Evolutionary conservation across 1,140 invertebrate species (phyloP), one percentile per base, ranked within the genome.

Genomic region (Hylyphantes graminicola): DNA sequence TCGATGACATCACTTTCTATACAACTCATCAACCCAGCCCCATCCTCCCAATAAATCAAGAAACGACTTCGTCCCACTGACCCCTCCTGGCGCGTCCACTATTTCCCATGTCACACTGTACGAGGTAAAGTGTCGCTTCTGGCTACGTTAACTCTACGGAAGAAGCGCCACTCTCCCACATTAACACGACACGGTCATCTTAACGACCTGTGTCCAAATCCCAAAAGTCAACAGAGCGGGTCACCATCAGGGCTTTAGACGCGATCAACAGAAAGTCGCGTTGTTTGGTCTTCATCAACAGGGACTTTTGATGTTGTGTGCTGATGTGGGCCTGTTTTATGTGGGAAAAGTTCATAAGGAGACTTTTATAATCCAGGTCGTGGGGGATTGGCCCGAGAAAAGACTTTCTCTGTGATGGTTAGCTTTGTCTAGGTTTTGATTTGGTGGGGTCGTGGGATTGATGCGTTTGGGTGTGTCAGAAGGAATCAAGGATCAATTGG

Each of bases 301-400:
- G 61, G 55, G 65, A 19, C n/a, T 48, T 64, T 67, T 67, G 8
- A 17, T 35, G 51, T 55, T 67, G 48, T 78, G 61, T 67, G 21
- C 17, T 67, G 76, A 78, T 78, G 63, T 17, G 13, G 65, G 35
- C 55, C 13, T 51, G 51, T 80, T 80, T 80, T 80, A 80, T 80
- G 77, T 80, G 77, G 54, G 77, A 80, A 80, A 80, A 57, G 77
- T 80, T 67, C 54, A 80, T 80, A 80, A 57, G 65, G 61, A 70
- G 19, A 13, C 35, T 35, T 35, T 35, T 35, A 35, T 35, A 35
- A 12, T 61, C 57, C 12, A 15, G 57, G 12, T 61, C 17, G 57
- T 15, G 57, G 57, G 57, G 17, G 57, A 17, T 17, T 15, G 57
- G 57, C 12, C 12, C 6, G 6, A 15, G 57, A 61, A 15, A 15